These are phyloP conservation scores for Tonatia bakeri DNA, from an alignment of 2,113 vertebrate genomes.

Conservation along the genomic window DNA sequence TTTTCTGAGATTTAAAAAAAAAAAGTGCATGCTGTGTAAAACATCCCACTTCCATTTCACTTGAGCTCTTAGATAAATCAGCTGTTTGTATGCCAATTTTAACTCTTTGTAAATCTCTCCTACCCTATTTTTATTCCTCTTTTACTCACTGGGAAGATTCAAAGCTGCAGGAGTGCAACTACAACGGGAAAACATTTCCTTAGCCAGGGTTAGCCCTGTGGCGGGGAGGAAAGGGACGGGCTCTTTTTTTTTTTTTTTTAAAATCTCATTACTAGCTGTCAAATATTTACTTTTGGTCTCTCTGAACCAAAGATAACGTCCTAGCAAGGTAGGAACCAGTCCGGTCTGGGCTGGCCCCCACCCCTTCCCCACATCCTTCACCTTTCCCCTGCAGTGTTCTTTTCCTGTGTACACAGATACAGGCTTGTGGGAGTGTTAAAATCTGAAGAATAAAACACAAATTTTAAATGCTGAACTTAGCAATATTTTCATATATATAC, in stretches of 20 bases:
- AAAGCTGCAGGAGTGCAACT: background rate
- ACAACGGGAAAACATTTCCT: background rate
- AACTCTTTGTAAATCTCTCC: background rate
- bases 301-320: slow-evolving; percentile 28
- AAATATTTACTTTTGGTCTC: slow-evolving; percentile 61
- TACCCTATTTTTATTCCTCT: background rate
- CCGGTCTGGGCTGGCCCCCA: background rate
- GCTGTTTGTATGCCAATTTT: background rate
- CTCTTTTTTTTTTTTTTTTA: background rate
- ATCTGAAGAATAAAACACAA: background rate
- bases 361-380: background rate
- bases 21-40: background rate
- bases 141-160: background rate
- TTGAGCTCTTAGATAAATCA: background rate
- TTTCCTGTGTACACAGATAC: background rate
- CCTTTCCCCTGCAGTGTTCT: background rate
- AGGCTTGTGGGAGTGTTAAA: background rate
- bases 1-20: background rate
- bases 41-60: background rate
- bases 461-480: background rate
- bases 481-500: background rate
- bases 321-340: background rate
- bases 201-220: background rate
- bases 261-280: background rate
- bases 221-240: background rate